phyloP scores from a whole-genome alignment of 2,888 invertebrate species.

The Drosophila mimica region DNA sequence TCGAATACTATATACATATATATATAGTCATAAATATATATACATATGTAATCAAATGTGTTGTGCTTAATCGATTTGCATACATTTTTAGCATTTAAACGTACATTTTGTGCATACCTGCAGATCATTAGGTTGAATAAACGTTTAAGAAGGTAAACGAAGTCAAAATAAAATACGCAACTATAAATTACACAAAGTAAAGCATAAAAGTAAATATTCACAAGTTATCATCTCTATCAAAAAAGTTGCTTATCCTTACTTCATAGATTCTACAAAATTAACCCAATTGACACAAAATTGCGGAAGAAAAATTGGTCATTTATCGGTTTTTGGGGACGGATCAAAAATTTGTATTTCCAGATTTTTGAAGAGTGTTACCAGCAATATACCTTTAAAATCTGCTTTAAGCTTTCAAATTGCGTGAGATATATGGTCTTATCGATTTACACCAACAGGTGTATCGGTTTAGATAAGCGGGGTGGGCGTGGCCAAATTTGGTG shows the following conservation, averaged over 20 bases:
- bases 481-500: no score
- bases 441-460: no score
- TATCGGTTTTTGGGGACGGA: no score
- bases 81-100: not conserved
- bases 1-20: not conserved
- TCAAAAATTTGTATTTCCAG: no score
- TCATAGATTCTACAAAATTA: not conserved
- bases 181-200: not conserved
- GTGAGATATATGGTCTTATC: no score
- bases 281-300: not conserved
- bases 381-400: no score
- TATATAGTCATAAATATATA: not conserved
- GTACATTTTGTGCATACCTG: not conserved
- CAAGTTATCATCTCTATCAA: not conserved
- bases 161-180: not conserved
- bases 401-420: no score
- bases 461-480: no score
- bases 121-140: not conserved
- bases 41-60: not conserved
- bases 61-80: not conserved
- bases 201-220: no score
- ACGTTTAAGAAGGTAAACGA: not conserved
- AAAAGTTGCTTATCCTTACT: not conserved
- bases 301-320: no score
- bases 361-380: no score